Evolutionary conservation across 2,888 invertebrate species (phyloP), one percentile per base, ranked within the genome.

Genomic region (Trilocha varians): DNA sequence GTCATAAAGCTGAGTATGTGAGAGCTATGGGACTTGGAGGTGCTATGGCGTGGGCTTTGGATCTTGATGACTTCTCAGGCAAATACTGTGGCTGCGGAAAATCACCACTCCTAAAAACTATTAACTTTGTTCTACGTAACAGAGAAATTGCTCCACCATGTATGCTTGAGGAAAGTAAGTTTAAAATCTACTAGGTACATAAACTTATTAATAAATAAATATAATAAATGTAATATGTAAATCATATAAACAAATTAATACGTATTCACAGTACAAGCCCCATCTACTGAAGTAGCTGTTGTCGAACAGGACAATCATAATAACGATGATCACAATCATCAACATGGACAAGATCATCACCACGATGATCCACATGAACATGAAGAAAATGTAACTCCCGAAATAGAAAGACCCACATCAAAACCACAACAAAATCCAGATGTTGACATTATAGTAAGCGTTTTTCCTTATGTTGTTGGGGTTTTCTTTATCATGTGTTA

Each of bases 11-110:
- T 3, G 91, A 94, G 59, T 95, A 91, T 60, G 90, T 95, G 5
- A 90, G 91, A 46, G 88, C 91, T 1, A 91, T 94, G 87, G 91
- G 91, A 0, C 83, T 97, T 3, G 96, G 92, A 13, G 96, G 96
- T 32, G 92, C 92, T 34, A 96, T 96, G 95, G 91, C 95, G 15
- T 96, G 96, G 96, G 93, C 96, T 0, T 77, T 96, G 11, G 96
- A 96, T 71, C 77, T 96, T 42, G 96, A 96, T 60, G 96, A 96
- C 70, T 96, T 96, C 63, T 91, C 89, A 48, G 93, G 94, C 52
- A 60, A 63, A 42, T 79, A 88, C 43, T 96, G 96, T 57, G 90
- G 89, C 6, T 96, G 96, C 61, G 96, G 95, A 51, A 88, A 91
- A 15, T 93, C 92, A 62, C 96, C 96, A 0, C 76, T 96, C 25